A percentile compares a stretch with the other conserved stretches of the same genome.
phyloP scores from a whole-genome alignment of 2,888 invertebrate genomes.

The Itoplectis maculator region DNA sequence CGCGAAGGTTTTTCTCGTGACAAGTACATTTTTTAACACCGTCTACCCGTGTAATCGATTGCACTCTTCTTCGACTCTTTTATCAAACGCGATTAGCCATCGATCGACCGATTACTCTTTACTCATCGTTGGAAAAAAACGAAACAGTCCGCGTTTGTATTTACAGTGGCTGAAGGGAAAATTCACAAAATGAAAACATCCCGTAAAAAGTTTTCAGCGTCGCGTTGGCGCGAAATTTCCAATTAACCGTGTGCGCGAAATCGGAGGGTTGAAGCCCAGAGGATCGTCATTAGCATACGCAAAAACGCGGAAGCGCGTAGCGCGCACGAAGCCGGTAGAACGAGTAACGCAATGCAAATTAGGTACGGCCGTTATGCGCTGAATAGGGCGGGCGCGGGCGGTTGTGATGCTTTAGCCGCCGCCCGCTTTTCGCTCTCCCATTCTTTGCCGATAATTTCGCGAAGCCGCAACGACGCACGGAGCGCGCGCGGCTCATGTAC shows the following conservation, averaged over 20 bases:
- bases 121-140: neutral
- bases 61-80: too few species aligned
- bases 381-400: conserved; percentile 29
- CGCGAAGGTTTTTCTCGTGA: too few species aligned
- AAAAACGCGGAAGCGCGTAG: conserved; percentile 49
- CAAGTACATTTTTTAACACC: neutral
- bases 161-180: conserved; percentile 9
- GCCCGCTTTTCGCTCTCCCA: conserved; percentile 59
- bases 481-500: conserved; percentile 15
- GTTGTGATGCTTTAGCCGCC: conserved; percentile 37
- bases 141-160: neutral
- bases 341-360: conserved; percentile 67
- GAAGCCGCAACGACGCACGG: conserved; percentile 60
- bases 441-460: conserved; percentile 67
- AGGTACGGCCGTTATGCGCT: conserved; percentile 58
- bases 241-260: conserved; percentile 58
- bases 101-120: neutral
- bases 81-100: too few species aligned
- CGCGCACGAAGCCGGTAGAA: conserved; percentile 41
- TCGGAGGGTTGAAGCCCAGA: conserved; percentile 60
- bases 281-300: conserved; percentile 64
- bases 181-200: conserved; percentile 42
- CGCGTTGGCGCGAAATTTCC: conserved; percentile 77
- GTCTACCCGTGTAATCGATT: neutral
- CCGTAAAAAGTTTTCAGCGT: conserved; percentile 21